Conservation (phyloP, 2,888 invertebrate genomes). For the Abrostola tripartita region DNA sequence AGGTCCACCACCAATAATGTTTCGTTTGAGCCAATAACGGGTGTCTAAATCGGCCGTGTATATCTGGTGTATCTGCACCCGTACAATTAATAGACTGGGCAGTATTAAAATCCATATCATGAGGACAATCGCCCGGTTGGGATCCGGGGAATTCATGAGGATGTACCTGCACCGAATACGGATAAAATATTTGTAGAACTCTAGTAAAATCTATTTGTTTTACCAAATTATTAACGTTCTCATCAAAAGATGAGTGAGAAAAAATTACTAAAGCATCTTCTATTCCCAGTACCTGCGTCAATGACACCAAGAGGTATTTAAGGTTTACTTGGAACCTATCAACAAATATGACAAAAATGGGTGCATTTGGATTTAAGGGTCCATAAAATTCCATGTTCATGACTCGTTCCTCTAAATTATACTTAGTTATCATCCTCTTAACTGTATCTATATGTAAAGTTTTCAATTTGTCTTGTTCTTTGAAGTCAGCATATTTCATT, state of each 20-base stretch:
- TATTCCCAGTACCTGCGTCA: constrained; percentile 67
- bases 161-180: constrained; percentile 69
- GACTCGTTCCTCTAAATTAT: constrained; percentile 48
- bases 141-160: constrained; percentile 66
- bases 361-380: constrained; percentile 56
- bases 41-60: constrained; percentile 65
- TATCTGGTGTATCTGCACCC: constrained; percentile 63
- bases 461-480: constrained; percentile 8
- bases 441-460: constrained; percentile 20
- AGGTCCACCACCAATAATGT: constrained; percentile 79
- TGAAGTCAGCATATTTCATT: constrained; percentile 52
- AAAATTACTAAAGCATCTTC: constrained; percentile 70
- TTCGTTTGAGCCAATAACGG: constrained; percentile 64
- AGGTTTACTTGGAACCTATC: constrained; percentile 60
- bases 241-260: constrained; percentile 70
- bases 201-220: constrained; percentile 69
- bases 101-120: constrained; percentile 50
- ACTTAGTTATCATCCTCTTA: constrained; percentile 27
- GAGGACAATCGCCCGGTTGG: constrained; percentile 60
- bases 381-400: constrained; percentile 64
- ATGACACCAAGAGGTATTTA: constrained; percentile 66
- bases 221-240: constrained; percentile 62
- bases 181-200: constrained; percentile 74
- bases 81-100: constrained; percentile 63
- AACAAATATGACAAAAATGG: constrained; percentile 67